Percentiles rank a stretch among this genome's conserved stretches.
Evolutionary conservation across 2,888 invertebrate species (phyloP).

Genomic region (Poecilus cupreus): DNA sequence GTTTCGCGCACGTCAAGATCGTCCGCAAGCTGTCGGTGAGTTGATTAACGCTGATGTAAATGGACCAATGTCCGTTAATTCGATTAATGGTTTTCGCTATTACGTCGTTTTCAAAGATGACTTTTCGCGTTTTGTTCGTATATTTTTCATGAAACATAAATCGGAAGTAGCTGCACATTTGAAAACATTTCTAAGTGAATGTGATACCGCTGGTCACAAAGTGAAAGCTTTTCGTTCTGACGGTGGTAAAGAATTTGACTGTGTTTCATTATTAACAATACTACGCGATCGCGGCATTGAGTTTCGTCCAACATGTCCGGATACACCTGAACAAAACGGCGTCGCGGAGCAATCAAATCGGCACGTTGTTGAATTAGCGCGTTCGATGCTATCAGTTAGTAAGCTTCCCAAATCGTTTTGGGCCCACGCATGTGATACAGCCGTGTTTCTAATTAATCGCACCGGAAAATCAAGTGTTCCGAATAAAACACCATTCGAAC

Average conservation of each 20-base stretch:
- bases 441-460: constrained; percentile 59
- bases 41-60: constrained; percentile 63
- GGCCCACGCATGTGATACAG: constrained; percentile 51
- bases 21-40: constrained; percentile 61
- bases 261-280: too few species aligned
- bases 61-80: constrained; percentile 63
- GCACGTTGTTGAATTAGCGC: constrained; percentile 52
- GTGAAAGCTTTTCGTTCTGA: constrained; percentile 63
- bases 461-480: constrained; percentile 58
- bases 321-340: constrained; percentile 60
- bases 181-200: constrained; percentile 62
- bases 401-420: constrained; percentile 54
- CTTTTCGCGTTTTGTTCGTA: constrained; percentile 61
- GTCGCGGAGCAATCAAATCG: constrained; percentile 53
- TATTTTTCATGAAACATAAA: constrained; percentile 63
- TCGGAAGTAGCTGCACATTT: constrained; percentile 60
- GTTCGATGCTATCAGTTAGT: constrained; percentile 58
- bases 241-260: constrained; percentile 46
- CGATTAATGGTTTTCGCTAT: constrained; percentile 62
- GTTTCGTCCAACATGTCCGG: too few species aligned
- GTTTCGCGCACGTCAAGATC: constrained; percentile 58
- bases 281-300: too few species aligned
- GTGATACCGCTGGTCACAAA: constrained; percentile 61
- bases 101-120: constrained; percentile 63
- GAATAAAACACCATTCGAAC: constrained; percentile 63